phyloP scores from a whole-genome alignment of 2,888 invertebrate species.

The Lottia gigantea region DNA sequence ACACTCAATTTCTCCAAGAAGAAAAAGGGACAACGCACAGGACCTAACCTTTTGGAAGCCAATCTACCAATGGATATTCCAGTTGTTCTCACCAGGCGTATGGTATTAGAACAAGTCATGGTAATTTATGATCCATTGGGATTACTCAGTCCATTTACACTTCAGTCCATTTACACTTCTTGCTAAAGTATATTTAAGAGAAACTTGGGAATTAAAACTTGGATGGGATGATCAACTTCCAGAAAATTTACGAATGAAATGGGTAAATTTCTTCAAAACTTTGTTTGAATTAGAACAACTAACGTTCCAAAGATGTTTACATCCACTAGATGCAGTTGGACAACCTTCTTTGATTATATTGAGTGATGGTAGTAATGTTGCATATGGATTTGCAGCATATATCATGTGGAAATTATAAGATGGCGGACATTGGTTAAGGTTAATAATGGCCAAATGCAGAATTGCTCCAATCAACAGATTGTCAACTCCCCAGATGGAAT shows the following conservation, averaged over 20 bases:
- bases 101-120: conserved; percentile 10
- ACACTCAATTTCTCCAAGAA: conserved; percentile 15
- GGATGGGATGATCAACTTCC: conserved; percentile 20
- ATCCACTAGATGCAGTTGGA: conserved; percentile 5
- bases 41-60: background rate
- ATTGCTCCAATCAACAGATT: conserved; percentile 15
- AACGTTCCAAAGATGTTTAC: conserved; percentile 5
- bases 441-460: conserved; percentile 18
- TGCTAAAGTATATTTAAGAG: conserved; percentile 15
- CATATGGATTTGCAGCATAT: conserved; percentile 20
- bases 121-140: conserved; percentile 14
- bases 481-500: conserved; percentile 18
- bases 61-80: background rate
- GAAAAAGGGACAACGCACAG: conserved; percentile 6
- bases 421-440: conserved; percentile 7
- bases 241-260: background rate
- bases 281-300: conserved; percentile 18
- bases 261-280: conserved; percentile 12
- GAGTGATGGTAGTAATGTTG: conserved; percentile 7
- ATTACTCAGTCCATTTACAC: conserved; percentile 5
- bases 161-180: conserved; percentile 14
- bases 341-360: conserved; percentile 15
- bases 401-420: conserved; percentile 14
- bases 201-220: conserved; percentile 17
- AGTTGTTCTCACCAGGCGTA: background rate